Conservation (phyloP, 2,888 invertebrate genomes). For the Cordylochernes scorpioides region DNA sequence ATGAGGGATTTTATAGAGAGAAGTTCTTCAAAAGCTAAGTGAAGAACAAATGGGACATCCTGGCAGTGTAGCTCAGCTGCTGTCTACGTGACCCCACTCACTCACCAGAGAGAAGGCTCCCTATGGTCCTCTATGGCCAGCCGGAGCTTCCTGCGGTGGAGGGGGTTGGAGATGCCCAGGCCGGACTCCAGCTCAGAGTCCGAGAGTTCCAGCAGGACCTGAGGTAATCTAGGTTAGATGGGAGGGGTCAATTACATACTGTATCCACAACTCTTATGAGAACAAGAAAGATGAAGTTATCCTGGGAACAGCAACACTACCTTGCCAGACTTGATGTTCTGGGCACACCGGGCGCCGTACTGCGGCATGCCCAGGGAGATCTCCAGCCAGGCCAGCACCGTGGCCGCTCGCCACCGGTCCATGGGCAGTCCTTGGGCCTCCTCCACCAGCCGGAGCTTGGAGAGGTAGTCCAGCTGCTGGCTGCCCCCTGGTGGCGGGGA, state of each 20-base stretch:
- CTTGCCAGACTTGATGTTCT: conserved; percentile 85
- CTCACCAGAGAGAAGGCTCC: conserved; percentile 46
- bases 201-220: conserved; percentile 68
- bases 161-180: conserved; percentile 62
- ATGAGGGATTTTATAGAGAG: no score
- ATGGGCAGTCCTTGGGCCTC: conserved; percentile 51
- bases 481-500: no score
- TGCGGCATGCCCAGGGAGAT: conserved; percentile 80
- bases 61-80: no score
- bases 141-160: conserved; percentile 72
- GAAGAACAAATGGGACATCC: no score
- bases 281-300: no score
- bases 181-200: conserved; percentile 73
- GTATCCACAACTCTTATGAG: background rate
- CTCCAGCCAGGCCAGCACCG: conserved; percentile 79
- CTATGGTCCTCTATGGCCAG: conserved; percentile 77
- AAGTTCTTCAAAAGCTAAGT: no score
- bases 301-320: conserved; percentile 24
- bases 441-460: conserved; percentile 43
- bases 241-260: background rate
- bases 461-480: conserved; percentile 49
- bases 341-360: conserved; percentile 61
- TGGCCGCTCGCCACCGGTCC: conserved; percentile 70
- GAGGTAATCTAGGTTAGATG: conserved; percentile 15
- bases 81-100: no score